A percentile compares a stretch with the other conserved stretches of the same genome.
phyloP scores from a whole-genome alignment of 2,797 vertebrate species.

The Botia kubotai region DNA sequence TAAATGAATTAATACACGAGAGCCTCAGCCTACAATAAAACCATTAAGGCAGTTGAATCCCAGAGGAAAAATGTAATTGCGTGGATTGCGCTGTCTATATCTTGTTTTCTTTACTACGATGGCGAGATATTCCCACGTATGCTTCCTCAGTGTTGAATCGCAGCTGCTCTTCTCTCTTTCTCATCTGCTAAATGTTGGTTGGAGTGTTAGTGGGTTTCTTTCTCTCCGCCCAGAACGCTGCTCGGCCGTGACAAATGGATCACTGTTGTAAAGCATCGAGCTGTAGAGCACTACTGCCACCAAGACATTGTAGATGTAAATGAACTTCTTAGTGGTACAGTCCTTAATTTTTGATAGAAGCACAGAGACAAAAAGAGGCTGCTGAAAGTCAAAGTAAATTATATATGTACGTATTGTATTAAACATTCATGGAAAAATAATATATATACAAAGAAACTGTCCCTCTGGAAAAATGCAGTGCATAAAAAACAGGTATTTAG shows the following conservation, averaged over 20 bases:
- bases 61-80: not conserved
- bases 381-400: not conserved
- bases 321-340: not conserved
- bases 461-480: not conserved
- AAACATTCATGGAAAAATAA: not conserved
- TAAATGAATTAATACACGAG: slow-evolving; percentile 59
- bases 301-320: slow-evolving; percentile 22
- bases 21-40: not conserved
- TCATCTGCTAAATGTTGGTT: slow-evolving; percentile 1
- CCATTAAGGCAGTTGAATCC: not conserved
- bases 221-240: slow-evolving; percentile 73
- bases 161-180: not conserved
- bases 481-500: not conserved
- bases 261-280: slow-evolving; percentile 54
- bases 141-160: not conserved
- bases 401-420: not conserved
- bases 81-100: not conserved
- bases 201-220: slow-evolving; percentile 1
- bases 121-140: not conserved
- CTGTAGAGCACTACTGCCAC: slow-evolving; percentile 73
- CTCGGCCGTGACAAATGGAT: slow-evolving; percentile 55
- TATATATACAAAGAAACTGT: not conserved
- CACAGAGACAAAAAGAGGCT: not conserved
- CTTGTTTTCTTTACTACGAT: not conserved
- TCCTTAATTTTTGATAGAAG: too few species aligned